Evolutionary conservation across 2,113 vertebrate species (phyloP).

Genomic region (Cheilinus undulatus): DNA sequence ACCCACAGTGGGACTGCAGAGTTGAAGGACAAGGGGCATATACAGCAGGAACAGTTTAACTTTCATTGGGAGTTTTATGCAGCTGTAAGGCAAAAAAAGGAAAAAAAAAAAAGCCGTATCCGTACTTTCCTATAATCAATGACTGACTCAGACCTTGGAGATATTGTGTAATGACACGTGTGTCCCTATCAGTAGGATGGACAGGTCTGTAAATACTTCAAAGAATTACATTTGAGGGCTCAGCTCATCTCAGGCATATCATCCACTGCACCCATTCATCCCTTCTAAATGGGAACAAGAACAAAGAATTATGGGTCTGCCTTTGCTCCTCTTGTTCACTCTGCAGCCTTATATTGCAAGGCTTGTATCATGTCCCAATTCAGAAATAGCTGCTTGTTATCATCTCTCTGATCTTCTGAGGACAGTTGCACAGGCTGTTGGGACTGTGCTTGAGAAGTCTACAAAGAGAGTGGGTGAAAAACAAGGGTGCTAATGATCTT

Average conservation of each 20-base stretch:
- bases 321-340: slow-evolving; percentile 34
- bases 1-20: not conserved
- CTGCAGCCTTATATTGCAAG: slow-evolving; percentile 26
- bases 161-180: slow-evolving; percentile 15
- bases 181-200: slow-evolving; percentile 11
- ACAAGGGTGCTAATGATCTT: slow-evolving; percentile 62
- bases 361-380: slow-evolving; percentile 61
- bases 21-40: slow-evolving; percentile 18
- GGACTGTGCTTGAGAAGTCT: slow-evolving; percentile 56
- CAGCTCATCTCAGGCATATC: slow-evolving; percentile 17
- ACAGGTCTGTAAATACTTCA: slow-evolving; percentile 29
- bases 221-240: slow-evolving; percentile 18
- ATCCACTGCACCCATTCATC: slow-evolving; percentile 17
- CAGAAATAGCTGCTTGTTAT: slow-evolving; percentile 77
- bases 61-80: slow-evolving; percentile 16
- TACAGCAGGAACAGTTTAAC: not conserved
- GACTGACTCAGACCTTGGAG: slow-evolving; percentile 41
- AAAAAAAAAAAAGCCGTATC: slow-evolving; percentile 11
- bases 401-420: slow-evolving; percentile 73
- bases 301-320: slow-evolving; percentile 54
- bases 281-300: slow-evolving; percentile 56
- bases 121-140: slow-evolving; percentile 42
- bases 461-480: slow-evolving; percentile 54
- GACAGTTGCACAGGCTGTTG: slow-evolving; percentile 56
- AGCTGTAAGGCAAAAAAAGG: slow-evolving; percentile 2